Base-by-base conservation (phyloP, 2,113 vertebrate genomes). In the Hippoglossus stenolepis region DNA sequence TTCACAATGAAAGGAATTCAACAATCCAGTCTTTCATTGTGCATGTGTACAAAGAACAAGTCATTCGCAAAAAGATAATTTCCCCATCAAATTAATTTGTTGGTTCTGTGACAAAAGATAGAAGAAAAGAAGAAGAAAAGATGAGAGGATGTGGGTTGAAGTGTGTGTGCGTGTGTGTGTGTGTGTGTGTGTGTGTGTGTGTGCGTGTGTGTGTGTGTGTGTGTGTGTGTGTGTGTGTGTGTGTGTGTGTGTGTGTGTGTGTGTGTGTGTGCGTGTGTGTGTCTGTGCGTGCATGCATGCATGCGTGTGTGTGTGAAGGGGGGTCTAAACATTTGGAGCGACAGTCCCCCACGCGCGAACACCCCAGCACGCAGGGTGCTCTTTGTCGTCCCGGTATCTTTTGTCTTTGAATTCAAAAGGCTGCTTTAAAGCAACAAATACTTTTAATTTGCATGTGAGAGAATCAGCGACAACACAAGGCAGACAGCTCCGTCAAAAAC, bases 351-450 rank as follows among this genome's bases (percentile, higher is more conserved):
- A 40, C 40, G 11, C 40, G 11, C 40, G 11, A 12, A 11, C 40
- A 12, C 40, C 40, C 64, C 65, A 73, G 70, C 74, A 80, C 24
- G 57, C 77, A 6, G 57, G 49, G 53, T 23, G 47, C 66, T 82
- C 89, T 91, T 90, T 89, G 89, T 89, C 71, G 65, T 76, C 66
- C 57, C 8, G 53, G 59, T 53, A 65, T 77, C 84, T 91, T 90
- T 91, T 93, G 89, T 89, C 80, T 92, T 92, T 87, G 70, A 82
- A 91, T 92, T 93, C 82, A 91, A 93, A 93, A 88, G 65, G 80
- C 86, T 67, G 80, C 82, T 91, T 92, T 92, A 79, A 85, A 85
- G 88, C 68, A 58, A 82, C 87, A 84, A 91, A 88, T 82, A 85
- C 66, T 87, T 90, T 90, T 81, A 87, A 91, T 90, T 90, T 89